Percentiles rank a stretch among this genome's conserved stretches.
Evolutionary conservation across 2,797 vertebrate species (phyloP).

Genomic region (Allobates femoralis): DNA sequence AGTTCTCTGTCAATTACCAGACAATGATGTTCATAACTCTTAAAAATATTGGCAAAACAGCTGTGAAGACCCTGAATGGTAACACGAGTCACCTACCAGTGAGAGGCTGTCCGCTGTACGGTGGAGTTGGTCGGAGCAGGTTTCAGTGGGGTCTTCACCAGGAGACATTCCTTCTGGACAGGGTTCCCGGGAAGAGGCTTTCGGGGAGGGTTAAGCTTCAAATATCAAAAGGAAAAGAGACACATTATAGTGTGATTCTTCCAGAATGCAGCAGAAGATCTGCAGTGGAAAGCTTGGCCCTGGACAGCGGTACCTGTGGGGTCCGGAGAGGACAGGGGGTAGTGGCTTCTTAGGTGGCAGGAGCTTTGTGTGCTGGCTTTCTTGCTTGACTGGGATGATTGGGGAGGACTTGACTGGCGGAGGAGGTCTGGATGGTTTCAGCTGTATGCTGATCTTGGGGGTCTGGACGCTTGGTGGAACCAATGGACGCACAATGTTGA

Average conservation of each 20-base stretch:
- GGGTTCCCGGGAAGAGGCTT: slow-evolving; percentile 85
- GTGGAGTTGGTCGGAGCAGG: slow-evolving; percentile 70
- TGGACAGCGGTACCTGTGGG: slow-evolving; percentile 74
- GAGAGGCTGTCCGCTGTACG: slow-evolving; percentile 72
- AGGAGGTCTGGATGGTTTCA: slow-evolving; percentile 77
- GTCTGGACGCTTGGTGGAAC: slow-evolving; percentile 70
- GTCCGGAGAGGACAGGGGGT: slow-evolving; percentile 80
- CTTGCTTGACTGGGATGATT: slow-evolving; percentile 66
- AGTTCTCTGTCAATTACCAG: no score
- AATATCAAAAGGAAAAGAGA: neutral
- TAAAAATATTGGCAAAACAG: no score
- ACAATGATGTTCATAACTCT: no score
- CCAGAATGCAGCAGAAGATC: neutral
- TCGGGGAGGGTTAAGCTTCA: slow-evolving; percentile 76
- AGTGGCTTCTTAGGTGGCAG: slow-evolving; percentile 84
- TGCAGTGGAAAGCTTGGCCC: neutral
- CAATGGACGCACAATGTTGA: slow-evolving; percentile 84
- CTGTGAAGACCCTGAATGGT: neutral
- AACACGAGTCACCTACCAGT: slow-evolving; percentile 75
- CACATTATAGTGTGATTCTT: neutral
- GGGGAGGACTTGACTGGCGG: slow-evolving; percentile 73
- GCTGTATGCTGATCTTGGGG: slow-evolving; percentile 54
- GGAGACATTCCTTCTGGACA: slow-evolving; percentile 74
- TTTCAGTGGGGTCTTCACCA: slow-evolving; percentile 85
- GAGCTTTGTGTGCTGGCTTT: slow-evolving; percentile 71